Evolutionary conservation across 2,888 invertebrate genomes (phyloP), one percentile per base, ranked within the genome.

Genomic region (Drosophila falleni): DNA sequence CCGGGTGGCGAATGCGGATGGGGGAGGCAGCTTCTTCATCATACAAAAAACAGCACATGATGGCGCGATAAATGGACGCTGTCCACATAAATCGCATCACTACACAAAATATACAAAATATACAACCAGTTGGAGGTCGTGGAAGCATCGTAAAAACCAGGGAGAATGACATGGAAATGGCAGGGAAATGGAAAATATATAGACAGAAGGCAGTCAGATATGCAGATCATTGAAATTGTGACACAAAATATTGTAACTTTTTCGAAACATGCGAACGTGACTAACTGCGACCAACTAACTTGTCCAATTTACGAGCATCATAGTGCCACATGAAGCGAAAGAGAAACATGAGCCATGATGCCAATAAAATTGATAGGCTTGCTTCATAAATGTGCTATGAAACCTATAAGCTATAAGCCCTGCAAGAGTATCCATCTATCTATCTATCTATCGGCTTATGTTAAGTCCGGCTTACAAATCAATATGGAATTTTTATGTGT

Each of bases 11-110:
- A 51, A 26, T 5, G 37, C 60, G 53, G 47, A 26, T 5, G 26
- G 3, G 26, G 15, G 26, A 23, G 51, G 49, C 63, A 26, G 35
- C 46, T 54, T 29, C 60, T 61, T 37, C 37, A 37, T 51, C 53
- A 50, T 19, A 23, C 19, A 35, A 5, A n/a, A 51, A 76, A 62
- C 59, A 67, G 59, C 66, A 75, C 72, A 71, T 86, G 88, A 82
- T 79, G 68, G 77, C 72, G 78, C 86, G 83, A 83, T 85, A 84
- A 88, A 78, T 74, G 87, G 71, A 78, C 78, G 59, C 51, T 82
- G 89, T 72, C 74, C 84, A 62, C 71, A 80, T 80, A 78, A 82
- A 70, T 79, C 71, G 67, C 69, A 66, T 68, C 61, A 71, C 59
- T 50, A 55, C 31, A 59, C 56, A 35, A 47, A n/a, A 47, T 42